These are phyloP conservation scores for Lysandra bellargus DNA, from an alignment of 2,888 invertebrate species.

Conservation along the genomic window DNA sequence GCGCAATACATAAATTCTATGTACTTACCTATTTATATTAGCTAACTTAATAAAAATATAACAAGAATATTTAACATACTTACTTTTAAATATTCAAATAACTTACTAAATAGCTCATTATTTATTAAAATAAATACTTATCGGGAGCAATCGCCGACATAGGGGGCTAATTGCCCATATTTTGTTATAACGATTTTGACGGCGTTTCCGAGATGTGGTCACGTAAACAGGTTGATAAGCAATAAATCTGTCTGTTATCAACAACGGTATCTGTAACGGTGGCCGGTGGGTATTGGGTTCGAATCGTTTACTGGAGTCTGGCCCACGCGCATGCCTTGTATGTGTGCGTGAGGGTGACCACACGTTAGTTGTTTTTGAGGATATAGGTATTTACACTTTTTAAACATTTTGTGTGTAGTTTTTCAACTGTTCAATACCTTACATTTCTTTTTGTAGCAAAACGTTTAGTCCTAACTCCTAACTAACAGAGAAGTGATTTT, in stretches of 20 bases:
- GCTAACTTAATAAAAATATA: no score
- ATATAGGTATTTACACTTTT: background rate
- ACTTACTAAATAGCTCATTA: no score
- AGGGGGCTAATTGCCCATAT: background rate
- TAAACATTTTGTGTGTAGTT: no score
- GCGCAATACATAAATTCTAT: background rate
- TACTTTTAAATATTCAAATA: no score
- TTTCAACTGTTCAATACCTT: no score
- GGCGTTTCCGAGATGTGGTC: background rate
- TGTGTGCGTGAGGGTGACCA: background rate
- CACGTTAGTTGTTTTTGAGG: background rate
- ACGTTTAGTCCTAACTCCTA: no score
- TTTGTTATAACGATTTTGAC: conserved; percentile 2
- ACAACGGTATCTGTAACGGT: conserved; percentile 25
- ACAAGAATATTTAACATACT: no score
- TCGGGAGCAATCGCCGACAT: background rate
- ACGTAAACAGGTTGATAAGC: conserved; percentile 20
- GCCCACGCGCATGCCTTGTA: background rate
- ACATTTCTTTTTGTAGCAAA: no score
- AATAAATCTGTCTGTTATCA: conserved; percentile 22
- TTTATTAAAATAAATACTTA: background rate
- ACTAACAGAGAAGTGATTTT: no score
- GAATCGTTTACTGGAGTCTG: background rate
- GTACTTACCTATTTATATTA: no score
- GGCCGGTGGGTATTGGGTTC: conserved; percentile 20